Conservation (phyloP, 2,113 vertebrate genomes). For the Litocranius walleri region DNA sequence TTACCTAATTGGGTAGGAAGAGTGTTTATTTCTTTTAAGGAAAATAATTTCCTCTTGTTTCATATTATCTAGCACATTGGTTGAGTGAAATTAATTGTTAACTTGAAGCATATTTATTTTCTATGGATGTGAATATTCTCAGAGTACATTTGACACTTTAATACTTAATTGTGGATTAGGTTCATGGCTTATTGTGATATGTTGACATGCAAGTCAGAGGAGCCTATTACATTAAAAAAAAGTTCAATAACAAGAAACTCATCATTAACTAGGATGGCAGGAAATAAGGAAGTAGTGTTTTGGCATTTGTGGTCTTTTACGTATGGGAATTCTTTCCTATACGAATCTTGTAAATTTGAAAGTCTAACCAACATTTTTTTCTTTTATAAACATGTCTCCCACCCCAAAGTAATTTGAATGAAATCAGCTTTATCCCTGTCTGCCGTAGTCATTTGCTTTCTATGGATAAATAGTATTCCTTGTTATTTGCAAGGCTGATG, state of each 20-base stretch:
- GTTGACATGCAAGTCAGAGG: constrained; percentile 13
- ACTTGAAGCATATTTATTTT: constrained; percentile 51
- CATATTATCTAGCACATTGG: neutral
- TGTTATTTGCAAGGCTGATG: constrained; percentile 61
- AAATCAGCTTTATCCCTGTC: constrained; percentile 6
- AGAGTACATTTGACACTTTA: constrained; percentile 43
- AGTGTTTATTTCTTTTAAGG: constrained; percentile 23
- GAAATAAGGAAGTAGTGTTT: constrained; percentile 22
- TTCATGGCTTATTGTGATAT: constrained; percentile 33
- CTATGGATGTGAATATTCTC: constrained; percentile 15
- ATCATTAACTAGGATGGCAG: neutral
- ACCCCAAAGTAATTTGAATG: neutral
- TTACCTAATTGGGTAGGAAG: constrained; percentile 32
- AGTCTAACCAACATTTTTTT: neutral
- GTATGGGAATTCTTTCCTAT: neutral
- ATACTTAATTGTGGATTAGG: constrained; percentile 46
- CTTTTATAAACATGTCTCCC: constrained; percentile 39
- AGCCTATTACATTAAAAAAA: neutral
- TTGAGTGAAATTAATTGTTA: constrained; percentile 50
- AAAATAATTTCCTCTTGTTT: constrained; percentile 52
- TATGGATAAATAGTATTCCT: constrained; percentile 64
- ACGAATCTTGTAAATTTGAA: neutral
- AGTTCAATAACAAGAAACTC: neutral
- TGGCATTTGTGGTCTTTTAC: neutral
- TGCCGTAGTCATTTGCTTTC: constrained; percentile 28